phyloP scores from a whole-genome alignment of 2,113 vertebrate genomes.

The Phalacrocorax pelagicus region DNA sequence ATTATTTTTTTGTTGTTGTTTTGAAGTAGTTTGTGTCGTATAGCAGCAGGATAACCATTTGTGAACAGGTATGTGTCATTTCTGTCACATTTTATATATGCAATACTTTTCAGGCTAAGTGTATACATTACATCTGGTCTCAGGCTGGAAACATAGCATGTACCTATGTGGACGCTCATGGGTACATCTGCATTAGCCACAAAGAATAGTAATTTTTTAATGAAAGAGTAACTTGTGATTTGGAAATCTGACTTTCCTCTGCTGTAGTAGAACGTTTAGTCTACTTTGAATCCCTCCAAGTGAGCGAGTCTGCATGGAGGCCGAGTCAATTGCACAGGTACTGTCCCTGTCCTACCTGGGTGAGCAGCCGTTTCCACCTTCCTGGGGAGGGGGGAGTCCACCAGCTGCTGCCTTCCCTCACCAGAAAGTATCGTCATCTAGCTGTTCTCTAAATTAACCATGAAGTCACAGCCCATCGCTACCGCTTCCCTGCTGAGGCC shows the following conservation, averaged over 20 bases:
- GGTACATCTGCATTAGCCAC: background rate
- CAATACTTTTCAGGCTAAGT: background rate
- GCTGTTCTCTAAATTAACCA: background rate
- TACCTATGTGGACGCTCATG: background rate
- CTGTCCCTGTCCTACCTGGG: background rate
- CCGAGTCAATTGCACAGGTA: accelerated
- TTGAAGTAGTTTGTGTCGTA: background rate
- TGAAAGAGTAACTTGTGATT: background rate
- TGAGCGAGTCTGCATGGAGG: background rate
- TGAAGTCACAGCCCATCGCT: background rate
- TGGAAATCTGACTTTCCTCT: background rate
- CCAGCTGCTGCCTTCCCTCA: background rate
- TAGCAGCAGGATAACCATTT: background rate
- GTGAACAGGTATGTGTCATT: background rate
- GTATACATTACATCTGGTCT: background rate
- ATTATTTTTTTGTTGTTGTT: background rate
- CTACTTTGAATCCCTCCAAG: background rate
- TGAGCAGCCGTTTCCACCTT: accelerated
- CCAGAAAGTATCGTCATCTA: background rate
- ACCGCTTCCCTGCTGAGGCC: background rate
- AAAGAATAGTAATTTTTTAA: background rate
- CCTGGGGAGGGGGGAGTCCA: background rate
- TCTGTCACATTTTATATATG: background rate
- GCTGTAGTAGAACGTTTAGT: background rate
- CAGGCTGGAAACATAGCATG: background rate